Base-by-base conservation (phyloP, 2,113 vertebrate species). In the Trichomycterus rosablanca region DNA sequence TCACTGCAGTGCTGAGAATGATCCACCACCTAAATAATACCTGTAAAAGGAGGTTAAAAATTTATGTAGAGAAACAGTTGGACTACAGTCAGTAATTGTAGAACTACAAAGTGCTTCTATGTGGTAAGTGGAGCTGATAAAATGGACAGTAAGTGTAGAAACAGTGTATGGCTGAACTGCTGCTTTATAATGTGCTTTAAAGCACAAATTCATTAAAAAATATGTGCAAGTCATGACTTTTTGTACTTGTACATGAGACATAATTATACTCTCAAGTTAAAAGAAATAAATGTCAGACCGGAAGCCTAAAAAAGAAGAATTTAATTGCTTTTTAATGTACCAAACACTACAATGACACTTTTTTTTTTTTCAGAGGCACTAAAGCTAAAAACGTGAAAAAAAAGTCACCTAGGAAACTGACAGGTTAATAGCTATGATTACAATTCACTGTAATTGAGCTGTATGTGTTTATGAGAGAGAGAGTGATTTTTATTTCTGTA, bases 341-440 rank as follows among this genome's bases (percentile, higher is more conserved):
- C 11, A 40, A 14, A n/a, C 14, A 3, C 5, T 66, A 16, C 15
- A 32, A 49, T 51, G 19, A 49, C 48, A 55, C 46, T 35, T 63
- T 43, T 34, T 64, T 49, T 67, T 63, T n/a, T 48, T 22, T 20
- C 5, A 40, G 37, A 63, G 50, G 43, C 9, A 32, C 19, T 48
- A 42, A 52, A 63, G 11, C 59, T 48, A 42, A 52, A 63, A 9
- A 54, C 42, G 28, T 56, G 64, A 52, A 59, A 63, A 44, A 45
- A 43, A 24, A 34, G 46, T 32, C 22, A 39, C 9, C 58, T 18
- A 30, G 44, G n/a, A 45, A 15, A 22, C 42, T 45, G 50, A 71
- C 68, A 68, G 64, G 64, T 64, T 71, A 61, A 65, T 65, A 64
- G 67, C 60, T 67, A 52, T 59, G 39, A 42, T 46, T 23, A 20